Evolutionary conservation across 2,797 vertebrate genomes (phyloP).

Genomic region (Poecilia wingei): DNA sequence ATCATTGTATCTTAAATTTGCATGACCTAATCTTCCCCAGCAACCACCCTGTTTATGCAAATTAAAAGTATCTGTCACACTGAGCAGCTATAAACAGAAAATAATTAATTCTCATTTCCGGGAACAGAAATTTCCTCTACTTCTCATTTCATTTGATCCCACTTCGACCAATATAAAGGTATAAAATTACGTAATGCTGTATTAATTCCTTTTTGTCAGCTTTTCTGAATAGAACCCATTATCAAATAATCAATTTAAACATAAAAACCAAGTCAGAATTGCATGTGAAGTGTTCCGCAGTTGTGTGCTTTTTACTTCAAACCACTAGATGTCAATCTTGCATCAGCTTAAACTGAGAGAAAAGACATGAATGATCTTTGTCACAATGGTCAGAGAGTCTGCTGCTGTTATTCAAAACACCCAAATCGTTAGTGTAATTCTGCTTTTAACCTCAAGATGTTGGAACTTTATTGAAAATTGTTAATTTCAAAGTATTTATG

Average conservation of each 20-base stretch:
- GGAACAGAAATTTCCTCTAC: background rate
- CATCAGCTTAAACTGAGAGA: conserved; percentile 15
- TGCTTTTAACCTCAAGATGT: background rate
- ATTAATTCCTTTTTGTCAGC: background rate
- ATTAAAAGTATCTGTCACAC: conserved; percentile 52
- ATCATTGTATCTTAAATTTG: conserved; percentile 7
- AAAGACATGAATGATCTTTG: background rate
- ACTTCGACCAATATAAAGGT: conserved; percentile 13
- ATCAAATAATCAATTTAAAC: background rate
- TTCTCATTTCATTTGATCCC: conserved; percentile 7
- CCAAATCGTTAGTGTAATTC: background rate
- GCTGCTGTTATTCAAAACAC: background rate
- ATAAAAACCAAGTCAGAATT: background rate
- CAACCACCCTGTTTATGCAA: conserved; percentile 21
- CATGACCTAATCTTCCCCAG: conserved; percentile 7
- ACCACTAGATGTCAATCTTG: conserved; percentile 74
- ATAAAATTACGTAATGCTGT: conserved; percentile 2
- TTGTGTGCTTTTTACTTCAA: conserved; percentile 38
- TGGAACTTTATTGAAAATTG: background rate
- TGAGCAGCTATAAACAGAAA: conserved; percentile 46
- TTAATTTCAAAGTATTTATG: background rate
- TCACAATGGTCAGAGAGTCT: background rate
- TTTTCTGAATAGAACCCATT: background rate
- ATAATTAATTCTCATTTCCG: conserved; percentile 20
- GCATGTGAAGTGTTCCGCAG: background rate